Base-by-base conservation (phyloP, 1,140 invertebrate species). In the Rhopalosiphum maidis region DNA sequence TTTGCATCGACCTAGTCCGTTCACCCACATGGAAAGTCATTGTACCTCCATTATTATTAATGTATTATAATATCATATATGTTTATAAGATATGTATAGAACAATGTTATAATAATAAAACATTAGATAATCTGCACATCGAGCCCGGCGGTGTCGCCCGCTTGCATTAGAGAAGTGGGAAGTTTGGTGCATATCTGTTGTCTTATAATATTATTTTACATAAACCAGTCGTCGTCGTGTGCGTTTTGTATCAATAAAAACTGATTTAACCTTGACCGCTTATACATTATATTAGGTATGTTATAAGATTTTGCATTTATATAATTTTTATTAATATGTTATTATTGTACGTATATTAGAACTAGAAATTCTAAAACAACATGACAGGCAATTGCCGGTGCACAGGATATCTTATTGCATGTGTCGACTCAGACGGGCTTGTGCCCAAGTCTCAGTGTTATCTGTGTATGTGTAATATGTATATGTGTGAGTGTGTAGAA, bases 11-110 rank as follows among this genome's bases (percentile, higher is more conserved):
- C 82, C 48, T 1, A 25, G 91, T 86, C 48, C 91, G 82, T 93
- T 86, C 91, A 86, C 91, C 77, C 77, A 92, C 91, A 85, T 41
- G 35, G 23, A 23, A 54, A 93, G 91, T 93, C 91, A 85, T 85
- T 93, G 82, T 86, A 41, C 90, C 68, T 54, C n/a, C 11, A 51
- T 51, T 43, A 37, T 83, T 51, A 91, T 37, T n/a, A 46, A 18
- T 48, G 43, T 55, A 43, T 30, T 9, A 15, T 37, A 35, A 37
- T 51, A 93, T 92, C 55, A 35, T 46, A 87, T 48, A 87, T n/a
- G 60, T 18, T n/a, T 77, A n/a, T 77, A 77, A n/a, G 18, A 87
- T 48, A 87, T 30, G 15, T 43, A 46, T 46, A 48, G 18, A 48
- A 77, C 22, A 77, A 91, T 41, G 68, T 77, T 91, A 48, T 82